Conservation (phyloP, 37 sponge, comb jelly and placozoan genomes). For the Lycopodina hypogea region DNA sequence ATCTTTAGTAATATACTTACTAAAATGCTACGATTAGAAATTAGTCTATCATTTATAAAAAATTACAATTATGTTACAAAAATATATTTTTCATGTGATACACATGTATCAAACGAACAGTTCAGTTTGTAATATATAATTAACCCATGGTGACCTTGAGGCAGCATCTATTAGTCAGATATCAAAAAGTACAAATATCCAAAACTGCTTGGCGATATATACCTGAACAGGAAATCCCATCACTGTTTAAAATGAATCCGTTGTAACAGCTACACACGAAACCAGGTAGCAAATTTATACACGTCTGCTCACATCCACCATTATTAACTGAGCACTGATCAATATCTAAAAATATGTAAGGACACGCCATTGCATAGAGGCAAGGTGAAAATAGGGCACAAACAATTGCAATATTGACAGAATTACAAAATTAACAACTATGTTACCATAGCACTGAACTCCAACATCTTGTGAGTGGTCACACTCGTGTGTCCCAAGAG, state of each 20-base stretch:
- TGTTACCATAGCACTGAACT: constrained; percentile 25
- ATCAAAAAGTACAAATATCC: background rate
- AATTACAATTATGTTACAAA: too few relatives aligned
- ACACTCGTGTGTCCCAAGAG: constrained; percentile 5
- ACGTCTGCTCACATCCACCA: constrained; percentile 42
- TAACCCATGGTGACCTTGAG: background rate
- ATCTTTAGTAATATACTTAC: too few relatives aligned
- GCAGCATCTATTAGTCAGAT: background rate
- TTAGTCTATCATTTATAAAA: too few relatives aligned
- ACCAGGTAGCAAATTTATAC: constrained; percentile 19
- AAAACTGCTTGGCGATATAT: background rate
- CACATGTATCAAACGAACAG: background rate
- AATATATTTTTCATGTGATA: too few relatives aligned
- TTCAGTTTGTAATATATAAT: background rate
- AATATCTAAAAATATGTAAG: constrained; percentile 19
- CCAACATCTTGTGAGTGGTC: constrained; percentile 27
- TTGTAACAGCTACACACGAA: constrained; percentile 33
- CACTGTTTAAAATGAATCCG: constrained; percentile 23
- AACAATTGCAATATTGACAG: background rate
- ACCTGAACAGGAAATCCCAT: constrained; percentile 25
- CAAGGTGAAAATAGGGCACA: background rate
- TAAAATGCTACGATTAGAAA: too few relatives aligned
- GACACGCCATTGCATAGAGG: background rate
- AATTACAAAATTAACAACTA: background rate
- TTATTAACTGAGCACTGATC: constrained; percentile 39